Base-by-base conservation (phyloP, 2,888 invertebrate species). In the Epiblema foenella region DNA sequence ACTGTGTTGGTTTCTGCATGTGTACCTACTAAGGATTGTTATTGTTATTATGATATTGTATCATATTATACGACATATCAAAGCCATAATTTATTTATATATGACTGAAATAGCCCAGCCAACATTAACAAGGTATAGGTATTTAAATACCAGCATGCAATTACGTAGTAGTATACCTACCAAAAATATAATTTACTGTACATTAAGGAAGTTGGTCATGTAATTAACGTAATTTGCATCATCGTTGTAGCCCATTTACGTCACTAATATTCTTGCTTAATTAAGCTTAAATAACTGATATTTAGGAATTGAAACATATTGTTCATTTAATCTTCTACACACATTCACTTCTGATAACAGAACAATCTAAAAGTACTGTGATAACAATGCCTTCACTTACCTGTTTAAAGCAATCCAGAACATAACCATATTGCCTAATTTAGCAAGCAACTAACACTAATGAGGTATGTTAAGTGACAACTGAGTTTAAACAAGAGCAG, bases 381-480 rank as follows among this genome's bases (percentile, higher is more conserved):
- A 67, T 67, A 71, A 71, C 46, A 42, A 9, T 29, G 29, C 20
- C 39, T 24, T 58, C 17, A 70, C 71, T 71, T 39, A 71, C 71
- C 71, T 57, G 62, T 71, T 58, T 18, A 70, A 18, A 57, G 66
- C 42, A 20, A 71, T 71, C 67, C 67, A 71, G 37, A 71, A 46
- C 56, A 71, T 49, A 67, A 71, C 71, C 71, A 71, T 71, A 10
- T 17, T 54, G 66, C 46, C 54, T 65, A 60, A 66, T 46, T 46
- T 37, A 52, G 10, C 15, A 39, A 59, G 59, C 33, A 70, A 20
- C 20, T 54, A 70, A 20, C 57, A 65, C 59, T 54, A 59, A 18
- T 54, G 7, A 65, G 18, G 46, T 54, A 37, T 65, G 56, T 56
- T 63, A 69, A 39, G 69, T 70, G 24, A 65, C 59, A 20, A 67